A percentile compares a stretch with the other conserved stretches of the same genome.
phyloP scores from a whole-genome alignment of 2,797 vertebrate genomes.

The Rousettus madagascariensis region DNA sequence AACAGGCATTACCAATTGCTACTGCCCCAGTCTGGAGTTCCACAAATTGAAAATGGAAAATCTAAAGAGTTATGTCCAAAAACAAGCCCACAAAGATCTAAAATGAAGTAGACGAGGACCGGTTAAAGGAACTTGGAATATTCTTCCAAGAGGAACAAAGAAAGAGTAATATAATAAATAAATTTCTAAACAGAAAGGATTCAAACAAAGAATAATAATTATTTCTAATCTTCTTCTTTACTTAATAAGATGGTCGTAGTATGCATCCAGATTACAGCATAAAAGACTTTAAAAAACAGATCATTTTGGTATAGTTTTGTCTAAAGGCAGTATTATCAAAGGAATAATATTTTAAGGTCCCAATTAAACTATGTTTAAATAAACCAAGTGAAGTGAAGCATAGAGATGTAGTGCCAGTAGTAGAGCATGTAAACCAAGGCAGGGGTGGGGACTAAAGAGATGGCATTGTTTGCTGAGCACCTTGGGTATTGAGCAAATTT shows the following conservation, averaged over 20 bases:
- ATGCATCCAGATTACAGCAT: neutral
- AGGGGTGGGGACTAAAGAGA: neutral
- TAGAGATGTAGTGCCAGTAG: too few species aligned
- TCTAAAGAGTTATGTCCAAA: neutral
- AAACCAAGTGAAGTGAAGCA: neutral
- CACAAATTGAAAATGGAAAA: neutral
- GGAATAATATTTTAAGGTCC: neutral
- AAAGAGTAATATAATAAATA: neutral
- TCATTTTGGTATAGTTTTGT: neutral
- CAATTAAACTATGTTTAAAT: neutral
- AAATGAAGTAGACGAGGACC: neutral
- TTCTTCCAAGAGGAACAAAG: neutral
- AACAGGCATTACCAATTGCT: neutral
- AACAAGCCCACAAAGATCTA: neutral
- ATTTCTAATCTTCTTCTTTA: constrained; percentile 15
- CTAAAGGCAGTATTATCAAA: neutral
- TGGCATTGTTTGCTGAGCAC: neutral
- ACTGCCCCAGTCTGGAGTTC: neutral
- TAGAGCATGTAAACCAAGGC: neutral
- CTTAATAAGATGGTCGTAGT: neutral
- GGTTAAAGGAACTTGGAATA: neutral
- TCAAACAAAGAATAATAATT: neutral
- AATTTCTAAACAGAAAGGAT: neutral
- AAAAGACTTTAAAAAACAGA: constrained; percentile 14
- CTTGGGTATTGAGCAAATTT: neutral